Evolutionary conservation across 2,113 vertebrate species (phyloP).

Genomic region (Clarias magur): DNA sequence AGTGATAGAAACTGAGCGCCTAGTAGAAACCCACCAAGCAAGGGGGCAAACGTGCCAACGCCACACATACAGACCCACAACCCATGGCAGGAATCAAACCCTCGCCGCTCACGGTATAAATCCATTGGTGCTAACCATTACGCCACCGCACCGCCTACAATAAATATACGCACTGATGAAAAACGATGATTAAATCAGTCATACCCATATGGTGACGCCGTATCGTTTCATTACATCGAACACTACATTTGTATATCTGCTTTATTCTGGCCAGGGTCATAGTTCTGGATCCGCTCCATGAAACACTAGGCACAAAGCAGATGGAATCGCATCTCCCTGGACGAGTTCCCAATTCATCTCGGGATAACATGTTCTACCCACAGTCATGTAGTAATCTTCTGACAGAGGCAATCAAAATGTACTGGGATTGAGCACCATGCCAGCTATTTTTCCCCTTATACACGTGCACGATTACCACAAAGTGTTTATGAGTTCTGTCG

Average conservation of each 20-base stretch:
- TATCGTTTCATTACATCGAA: not conserved
- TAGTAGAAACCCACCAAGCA: no score
- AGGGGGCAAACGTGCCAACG: no score
- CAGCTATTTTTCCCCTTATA: not conserved
- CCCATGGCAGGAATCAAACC: no score
- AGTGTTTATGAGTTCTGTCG: not conserved
- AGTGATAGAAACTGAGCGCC: no score
- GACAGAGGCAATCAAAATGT: not conserved
- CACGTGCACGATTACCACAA: not conserved
- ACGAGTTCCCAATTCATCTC: not conserved
- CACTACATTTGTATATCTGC: not conserved
- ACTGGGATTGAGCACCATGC: not conserved
- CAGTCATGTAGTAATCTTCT: not conserved
- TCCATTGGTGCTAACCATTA: no score
- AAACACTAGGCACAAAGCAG: not conserved
- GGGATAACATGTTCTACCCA: not conserved
- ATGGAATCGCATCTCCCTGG: conserved; percentile 1
- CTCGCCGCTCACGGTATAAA: no score
- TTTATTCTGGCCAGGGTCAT: not conserved
- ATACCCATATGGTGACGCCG: not conserved
- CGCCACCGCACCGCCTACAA: not conserved
- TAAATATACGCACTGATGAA: not conserved
- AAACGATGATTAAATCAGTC: not conserved
- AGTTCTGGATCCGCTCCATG: not conserved
- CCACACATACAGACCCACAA: no score